Evolutionary conservation across 1,140 invertebrate species (phyloP).

Genomic region (Philopotamus ludificatus): DNA sequence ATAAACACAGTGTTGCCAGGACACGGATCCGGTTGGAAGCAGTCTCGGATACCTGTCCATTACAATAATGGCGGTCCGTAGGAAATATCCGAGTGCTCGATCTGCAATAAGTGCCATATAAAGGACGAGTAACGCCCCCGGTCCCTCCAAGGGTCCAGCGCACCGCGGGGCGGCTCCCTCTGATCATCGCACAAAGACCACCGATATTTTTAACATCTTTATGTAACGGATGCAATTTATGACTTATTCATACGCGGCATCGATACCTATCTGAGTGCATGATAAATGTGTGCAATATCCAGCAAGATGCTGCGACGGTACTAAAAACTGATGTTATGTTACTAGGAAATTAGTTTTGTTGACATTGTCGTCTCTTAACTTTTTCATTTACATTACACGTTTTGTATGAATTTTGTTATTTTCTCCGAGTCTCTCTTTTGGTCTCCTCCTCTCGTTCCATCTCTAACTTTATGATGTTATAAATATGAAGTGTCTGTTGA

Average conservation of each 20-base stretch:
- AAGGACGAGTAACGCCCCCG: neutral
- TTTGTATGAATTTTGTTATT: neutral
- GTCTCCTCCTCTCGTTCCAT: neutral
- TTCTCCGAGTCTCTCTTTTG: neutral
- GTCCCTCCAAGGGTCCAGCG: neutral
- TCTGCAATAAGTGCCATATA: neutral
- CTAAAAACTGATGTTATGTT: neutral
- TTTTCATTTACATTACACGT: neutral
- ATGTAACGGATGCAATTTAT: neutral
- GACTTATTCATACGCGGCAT: neutral
- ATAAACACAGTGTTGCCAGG: neutral
- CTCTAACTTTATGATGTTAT: neutral
- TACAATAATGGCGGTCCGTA: neutral
- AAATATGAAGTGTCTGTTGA: neutral
- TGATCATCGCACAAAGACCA: neutral
- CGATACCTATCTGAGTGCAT: constrained; percentile 1
- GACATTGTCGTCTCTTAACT: too few relatives aligned
- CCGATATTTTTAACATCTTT: neutral
- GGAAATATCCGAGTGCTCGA: neutral
- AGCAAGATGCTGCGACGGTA: neutral
- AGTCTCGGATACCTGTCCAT: neutral
- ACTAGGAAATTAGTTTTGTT: neutral
- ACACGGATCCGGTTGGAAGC: neutral
- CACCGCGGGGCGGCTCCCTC: neutral
- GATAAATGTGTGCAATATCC: constrained; percentile 11